Conservation (phyloP, 2,888 invertebrate species). For the Eilema depressum region DNA sequence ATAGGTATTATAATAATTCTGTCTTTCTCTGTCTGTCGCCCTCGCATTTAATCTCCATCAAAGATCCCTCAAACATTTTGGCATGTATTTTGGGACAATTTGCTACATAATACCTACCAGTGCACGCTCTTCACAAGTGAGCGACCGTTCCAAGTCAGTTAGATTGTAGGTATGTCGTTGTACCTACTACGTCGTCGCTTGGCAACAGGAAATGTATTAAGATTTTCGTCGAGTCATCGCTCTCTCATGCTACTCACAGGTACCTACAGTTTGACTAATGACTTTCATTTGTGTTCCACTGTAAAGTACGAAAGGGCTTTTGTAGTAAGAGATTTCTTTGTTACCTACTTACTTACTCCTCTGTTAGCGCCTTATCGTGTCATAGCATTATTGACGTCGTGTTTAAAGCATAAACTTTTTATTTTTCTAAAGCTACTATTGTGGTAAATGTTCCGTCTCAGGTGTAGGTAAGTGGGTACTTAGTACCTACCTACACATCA, state of each 20-base stretch:
- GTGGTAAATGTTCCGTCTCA: background rate
- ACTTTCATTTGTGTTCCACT: background rate
- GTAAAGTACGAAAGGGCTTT: background rate
- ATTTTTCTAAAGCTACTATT: background rate
- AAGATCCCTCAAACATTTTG: no score
- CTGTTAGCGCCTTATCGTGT: conserved; percentile 4
- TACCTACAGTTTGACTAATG: background rate
- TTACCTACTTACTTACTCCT: conserved; percentile 1
- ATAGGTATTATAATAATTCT: no score
- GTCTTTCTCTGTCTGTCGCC: no score
- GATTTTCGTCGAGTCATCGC: conserved; percentile 4
- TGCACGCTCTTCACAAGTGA: background rate
- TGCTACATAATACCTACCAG: no score
- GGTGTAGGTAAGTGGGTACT: background rate
- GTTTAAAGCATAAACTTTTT: conserved; percentile 2
- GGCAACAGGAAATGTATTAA: conserved; percentile 7
- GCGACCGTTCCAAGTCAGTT: background rate
- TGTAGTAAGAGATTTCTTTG: background rate
- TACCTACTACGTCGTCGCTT: background rate
- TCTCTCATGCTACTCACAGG: background rate
- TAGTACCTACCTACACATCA: no score
- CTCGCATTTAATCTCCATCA: no score
- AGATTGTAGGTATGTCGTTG: background rate
- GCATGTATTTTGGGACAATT: no score
- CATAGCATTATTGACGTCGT: background rate